A percentile compares a stretch with the other conserved stretches of the same genome.
phyloP scores from a whole-genome alignment of 2,113 vertebrate species.

The Epinephelus moara region DNA sequence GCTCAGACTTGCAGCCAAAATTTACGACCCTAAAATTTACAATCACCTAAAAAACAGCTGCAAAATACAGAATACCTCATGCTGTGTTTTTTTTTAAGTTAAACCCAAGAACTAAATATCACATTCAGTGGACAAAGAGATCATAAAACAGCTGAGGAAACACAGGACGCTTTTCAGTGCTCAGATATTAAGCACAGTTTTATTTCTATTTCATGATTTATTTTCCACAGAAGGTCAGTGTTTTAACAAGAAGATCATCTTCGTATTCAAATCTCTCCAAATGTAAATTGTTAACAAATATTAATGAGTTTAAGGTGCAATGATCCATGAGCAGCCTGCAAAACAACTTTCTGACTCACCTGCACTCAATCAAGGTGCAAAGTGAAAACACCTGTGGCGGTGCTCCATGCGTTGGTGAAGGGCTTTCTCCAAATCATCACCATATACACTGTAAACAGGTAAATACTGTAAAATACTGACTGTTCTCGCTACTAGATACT shows the following conservation, averaged over 20 bases:
- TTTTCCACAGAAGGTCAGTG: not conserved
- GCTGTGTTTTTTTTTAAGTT: too few species aligned
- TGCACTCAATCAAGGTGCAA: not conserved
- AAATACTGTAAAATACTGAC: not conserved
- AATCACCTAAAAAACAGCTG: too few species aligned
- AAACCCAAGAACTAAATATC: not conserved
- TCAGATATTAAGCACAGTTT: not conserved
- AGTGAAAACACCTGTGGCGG: not conserved
- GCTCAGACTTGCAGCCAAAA: too few species aligned
- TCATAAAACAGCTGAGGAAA: not conserved
- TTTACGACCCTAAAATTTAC: too few species aligned
- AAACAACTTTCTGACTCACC: not conserved
- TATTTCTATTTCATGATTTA: not conserved
- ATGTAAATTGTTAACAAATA: conserved; percentile 4
- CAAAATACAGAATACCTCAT: too few species aligned
- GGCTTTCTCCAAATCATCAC: not conserved
- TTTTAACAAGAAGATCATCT: not conserved
- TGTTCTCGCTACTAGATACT: not conserved
- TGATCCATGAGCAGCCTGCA: not conserved
- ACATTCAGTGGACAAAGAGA: not conserved
- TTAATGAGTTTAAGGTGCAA: not conserved
- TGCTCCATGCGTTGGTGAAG: too few species aligned
- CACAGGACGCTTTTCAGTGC: not conserved
- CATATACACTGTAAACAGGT: not conserved
- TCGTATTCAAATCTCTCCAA: not conserved